Evolutionary conservation across 2,888 invertebrate genomes (phyloP), one percentile per base, ranked within the genome.

Genomic region (Seira sanloemensis): DNA sequence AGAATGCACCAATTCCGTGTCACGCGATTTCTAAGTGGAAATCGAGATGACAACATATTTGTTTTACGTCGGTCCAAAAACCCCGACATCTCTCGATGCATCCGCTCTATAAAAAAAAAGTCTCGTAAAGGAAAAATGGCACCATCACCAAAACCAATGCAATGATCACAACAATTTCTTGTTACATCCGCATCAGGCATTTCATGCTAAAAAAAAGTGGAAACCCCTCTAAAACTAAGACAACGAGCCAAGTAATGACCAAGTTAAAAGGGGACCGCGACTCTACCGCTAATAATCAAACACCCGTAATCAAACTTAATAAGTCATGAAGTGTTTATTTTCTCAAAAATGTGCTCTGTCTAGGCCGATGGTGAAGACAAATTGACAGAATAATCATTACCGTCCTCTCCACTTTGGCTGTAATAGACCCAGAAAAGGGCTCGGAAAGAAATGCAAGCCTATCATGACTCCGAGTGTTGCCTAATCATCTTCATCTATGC

Each of bases 231-330:
- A 50, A 12, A 50, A 50, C 12, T 2, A 50, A 50, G 16, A 12
- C 16, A 50, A 50, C 16, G 50, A 50, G 12, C 16, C 16, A 50
- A 50, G 16, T 2, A 50, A 50, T 50, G 50, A 50, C n/a, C 50
- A 2, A 2, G 50, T 18, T 37, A 50, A 2, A 12, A 72, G 50
- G 58, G 37, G 74, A 50, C 24, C 19, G 68, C 76, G 76, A 50
- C 50, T n/a, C n/a, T n/a, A n/a, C 16, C 50, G 2, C 23, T 75
- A 75, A 66, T 75, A 66, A 21, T 46, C 23, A 0, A 58, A 50
- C 50, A 50, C 50, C 62, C 46, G 75, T 46, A 75, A 75, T 66
- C 66, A 66, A 21, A 21, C 46, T 66, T 12, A 75, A 75, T 66
- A 75, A 66, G 75, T 66, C 75, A 75, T 75, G 65, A 75, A 27